phyloP scores from a whole-genome alignment of 2,113 vertebrate genomes.

The Rutilus rutilus region DNA sequence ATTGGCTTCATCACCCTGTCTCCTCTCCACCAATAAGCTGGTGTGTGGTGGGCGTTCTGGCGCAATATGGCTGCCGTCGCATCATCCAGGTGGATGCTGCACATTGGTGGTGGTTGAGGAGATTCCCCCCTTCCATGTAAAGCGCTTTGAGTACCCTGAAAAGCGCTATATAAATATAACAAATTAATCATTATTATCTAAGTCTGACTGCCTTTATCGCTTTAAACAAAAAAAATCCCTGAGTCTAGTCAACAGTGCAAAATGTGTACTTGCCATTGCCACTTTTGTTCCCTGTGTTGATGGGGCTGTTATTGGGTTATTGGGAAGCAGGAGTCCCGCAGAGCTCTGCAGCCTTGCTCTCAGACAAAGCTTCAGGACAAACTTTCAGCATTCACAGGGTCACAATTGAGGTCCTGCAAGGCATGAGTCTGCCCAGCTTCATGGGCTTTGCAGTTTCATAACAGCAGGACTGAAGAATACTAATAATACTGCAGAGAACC shows the following conservation, averaged over 20 bases:
- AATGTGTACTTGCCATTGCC: slow-evolving; percentile 11
- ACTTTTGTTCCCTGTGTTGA: slow-evolving; percentile 36
- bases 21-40: too few relatives aligned
- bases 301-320: slow-evolving; percentile 31
- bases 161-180: too few relatives aligned
- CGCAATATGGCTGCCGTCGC: too few relatives aligned
- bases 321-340: slow-evolving; percentile 27
- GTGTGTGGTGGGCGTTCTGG: too few relatives aligned
- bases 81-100: too few relatives aligned
- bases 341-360: slow-evolving; percentile 8
- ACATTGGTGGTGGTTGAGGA: too few relatives aligned
- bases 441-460: slow-evolving; percentile 25
- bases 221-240: neutral
- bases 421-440: slow-evolving; percentile 16
- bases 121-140: too few relatives aligned
- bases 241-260: neutral
- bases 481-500: slow-evolving; percentile 18
- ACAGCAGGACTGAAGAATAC: slow-evolving; percentile 36
- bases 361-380: slow-evolving; percentile 30
- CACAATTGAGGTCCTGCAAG: slow-evolving; percentile 33
- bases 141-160: too few relatives aligned
- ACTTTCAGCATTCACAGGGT: slow-evolving; percentile 6
- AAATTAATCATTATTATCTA: too few relatives aligned
- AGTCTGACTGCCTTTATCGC: neutral
- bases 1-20: too few relatives aligned